phyloP scores from a whole-genome alignment of 2,113 vertebrate genomes.

The Forbesichthys papilliferus region DNA sequence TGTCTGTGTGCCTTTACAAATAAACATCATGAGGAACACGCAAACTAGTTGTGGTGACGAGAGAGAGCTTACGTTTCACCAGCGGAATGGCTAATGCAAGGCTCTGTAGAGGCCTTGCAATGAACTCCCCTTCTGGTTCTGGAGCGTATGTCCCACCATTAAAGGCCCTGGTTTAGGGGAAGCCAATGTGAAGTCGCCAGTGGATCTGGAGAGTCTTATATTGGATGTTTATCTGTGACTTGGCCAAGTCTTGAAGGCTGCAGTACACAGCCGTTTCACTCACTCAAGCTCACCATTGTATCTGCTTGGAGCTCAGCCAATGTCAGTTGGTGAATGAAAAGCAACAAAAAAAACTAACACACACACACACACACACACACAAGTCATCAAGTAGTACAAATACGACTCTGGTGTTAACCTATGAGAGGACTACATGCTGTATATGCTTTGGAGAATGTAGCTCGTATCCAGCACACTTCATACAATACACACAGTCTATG shows the following conservation, averaged over 20 bases:
- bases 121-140: conserved; percentile 24
- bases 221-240: conserved; percentile 68
- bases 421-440: conserved; percentile 6
- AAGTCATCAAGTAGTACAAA: conserved; percentile 17
- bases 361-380: conserved; percentile 29
- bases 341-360: conserved; percentile 28
- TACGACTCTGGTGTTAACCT: conserved; percentile 1
- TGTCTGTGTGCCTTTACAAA: too few species aligned
- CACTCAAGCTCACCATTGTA: conserved; percentile 44
- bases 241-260: conserved; percentile 70
- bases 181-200: conserved; percentile 53
- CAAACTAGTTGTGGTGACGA: background rate
- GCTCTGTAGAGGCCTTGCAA: conserved; percentile 18
- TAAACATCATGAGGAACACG: background rate
- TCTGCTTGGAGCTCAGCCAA: conserved; percentile 29
- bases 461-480: conserved; percentile 28
- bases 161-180: conserved; percentile 55
- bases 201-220: conserved; percentile 76
- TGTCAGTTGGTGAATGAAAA: conserved; percentile 59
- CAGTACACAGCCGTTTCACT: conserved; percentile 55
- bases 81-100: background rate
- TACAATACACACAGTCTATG: background rate
- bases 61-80: conserved; percentile 9
- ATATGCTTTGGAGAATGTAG: conserved; percentile 46
- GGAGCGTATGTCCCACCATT: conserved; percentile 56